Conservation (phyloP, 2,113 vertebrate species). For the Amia ocellicauda region DNA sequence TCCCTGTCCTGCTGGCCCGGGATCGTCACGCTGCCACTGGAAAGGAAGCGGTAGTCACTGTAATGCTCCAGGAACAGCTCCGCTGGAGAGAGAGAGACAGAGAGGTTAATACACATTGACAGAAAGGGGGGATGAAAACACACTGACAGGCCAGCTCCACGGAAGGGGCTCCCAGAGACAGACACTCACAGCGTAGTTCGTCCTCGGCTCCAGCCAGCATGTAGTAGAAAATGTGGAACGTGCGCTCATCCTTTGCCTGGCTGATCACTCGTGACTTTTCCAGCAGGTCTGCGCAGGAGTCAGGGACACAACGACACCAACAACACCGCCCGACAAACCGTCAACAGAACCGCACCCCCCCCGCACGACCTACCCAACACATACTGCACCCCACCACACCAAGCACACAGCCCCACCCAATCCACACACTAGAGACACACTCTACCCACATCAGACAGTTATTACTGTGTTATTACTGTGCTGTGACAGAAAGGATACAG, state of each 20-base stretch:
- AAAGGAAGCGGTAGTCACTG: constrained; percentile 95
- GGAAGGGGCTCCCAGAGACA: too few species aligned
- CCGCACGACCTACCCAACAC: too few species aligned
- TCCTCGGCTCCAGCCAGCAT: constrained; percentile 78
- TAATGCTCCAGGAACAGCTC: constrained; percentile 74
- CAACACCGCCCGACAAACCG: too few species aligned
- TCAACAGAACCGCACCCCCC: neutral
- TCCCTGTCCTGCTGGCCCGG: constrained; percentile 96
- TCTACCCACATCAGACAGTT: too few species aligned
- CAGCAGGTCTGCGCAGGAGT: constrained; percentile 70
- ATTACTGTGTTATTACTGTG: too few species aligned
- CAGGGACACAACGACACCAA: constrained; percentile 50
- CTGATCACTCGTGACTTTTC: constrained; percentile 86
- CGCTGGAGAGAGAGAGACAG: constrained; percentile 33
- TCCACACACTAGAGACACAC: too few species aligned
- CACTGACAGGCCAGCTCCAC: too few species aligned
- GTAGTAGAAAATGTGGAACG: constrained; percentile 88
- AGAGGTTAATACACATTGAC: neutral
- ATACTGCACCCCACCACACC: too few species aligned
- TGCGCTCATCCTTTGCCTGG: constrained; percentile 82
- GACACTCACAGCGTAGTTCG: constrained; percentile 72
- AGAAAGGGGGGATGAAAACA: neutral
- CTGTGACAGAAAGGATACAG: constrained; percentile 80
- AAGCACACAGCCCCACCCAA: too few species aligned
- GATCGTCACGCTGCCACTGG: constrained; percentile 92